Base-by-base conservation (phyloP, 2,888 invertebrate genomes). In the Agriopis aurantiaria region DNA sequence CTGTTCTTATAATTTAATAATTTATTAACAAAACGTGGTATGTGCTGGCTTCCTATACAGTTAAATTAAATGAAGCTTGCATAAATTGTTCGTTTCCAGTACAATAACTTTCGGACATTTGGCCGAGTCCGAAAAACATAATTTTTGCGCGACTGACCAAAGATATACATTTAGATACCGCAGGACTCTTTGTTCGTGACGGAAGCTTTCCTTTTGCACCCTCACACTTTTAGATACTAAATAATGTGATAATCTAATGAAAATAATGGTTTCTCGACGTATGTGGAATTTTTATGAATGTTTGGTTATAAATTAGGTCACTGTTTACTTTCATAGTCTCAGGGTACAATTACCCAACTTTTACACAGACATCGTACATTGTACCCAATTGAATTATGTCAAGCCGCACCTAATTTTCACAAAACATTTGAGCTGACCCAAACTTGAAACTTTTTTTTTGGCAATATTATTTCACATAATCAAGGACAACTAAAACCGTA, bases 111-210 rank as follows among this genome's bases (percentile, higher is more conserved):
- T 84, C 72, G 79, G 75, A 77, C 77, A 88, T 85, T 83, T 69
- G 79, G 75, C 75, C 77, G 84, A 82, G 91, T 88, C 93, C 93
- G 91, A 93, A 93, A 94, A 92, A 92, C 93, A 93, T 94, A 93
- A 93, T 93, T 94, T 93, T 94, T 94, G 93, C 90, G 87, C 89
- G 90, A 92, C 86, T 91, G 91, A 90, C 93, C 93, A 93, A 93
- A 93, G 93, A 93, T 93, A 88, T 88, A 88, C 92, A 91, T 93
- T 93, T 89, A 92, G 93, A 93, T 93, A 92, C 91, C 90, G 74
- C 91, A 88, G 75, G 80, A 80, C 85, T 88, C 86, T 89, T 91
- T 93, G 91, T 92, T 78, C 81, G 59, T 72, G 78, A 82, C 88
- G 91, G 91, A 90, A 85, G 82, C 84, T 80, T 83, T 87, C 82